Evolutionary conservation across 2,888 invertebrate genomes (phyloP).

Genomic region (Eledona agricola): DNA sequence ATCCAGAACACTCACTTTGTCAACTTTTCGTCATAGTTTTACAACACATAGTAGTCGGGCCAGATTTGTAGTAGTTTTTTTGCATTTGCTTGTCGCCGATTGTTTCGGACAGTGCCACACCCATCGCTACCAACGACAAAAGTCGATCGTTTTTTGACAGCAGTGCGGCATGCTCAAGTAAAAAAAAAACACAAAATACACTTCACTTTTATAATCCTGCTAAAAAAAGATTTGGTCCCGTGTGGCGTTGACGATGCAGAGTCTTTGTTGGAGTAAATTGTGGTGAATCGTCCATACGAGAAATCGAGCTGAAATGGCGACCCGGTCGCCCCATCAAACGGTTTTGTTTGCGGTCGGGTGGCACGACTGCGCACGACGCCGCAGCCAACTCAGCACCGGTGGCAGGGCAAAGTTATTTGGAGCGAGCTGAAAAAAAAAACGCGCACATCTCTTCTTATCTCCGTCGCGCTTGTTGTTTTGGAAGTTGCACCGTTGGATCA

Average conservation of each 20-base stretch:
- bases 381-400: constrained; percentile 39
- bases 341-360: constrained; percentile 38
- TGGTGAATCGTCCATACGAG: constrained; percentile 36
- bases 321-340: constrained; percentile 12
- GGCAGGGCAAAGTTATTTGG: constrained; percentile 32
- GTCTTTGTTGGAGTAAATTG: too few relatives aligned
- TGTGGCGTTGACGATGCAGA: not conserved
- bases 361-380: constrained; percentile 35
- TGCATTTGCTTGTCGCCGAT: constrained; percentile 5
- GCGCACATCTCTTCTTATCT: constrained; percentile 27
- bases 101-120: constrained; percentile 40
- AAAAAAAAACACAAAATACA: constrained; percentile 45
- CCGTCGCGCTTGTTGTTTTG: constrained; percentile 25
- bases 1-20: too few relatives aligned
- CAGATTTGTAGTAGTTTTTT: constrained; percentile 9
- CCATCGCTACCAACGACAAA: constrained; percentile 29
- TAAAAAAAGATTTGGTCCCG: constrained; percentile 33
- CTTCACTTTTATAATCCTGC: constrained; percentile 46
- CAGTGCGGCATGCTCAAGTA: constrained; percentile 36
- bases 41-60: too few relatives aligned
- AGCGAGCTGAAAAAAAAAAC: constrained; percentile 19
- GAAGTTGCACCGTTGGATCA: constrained; percentile 15
- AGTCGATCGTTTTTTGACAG: not conserved
- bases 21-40: too few relatives aligned
- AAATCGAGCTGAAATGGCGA: constrained; percentile 40